Evolutionary conservation across 2,888 invertebrate genomes (phyloP).

Genomic region (Limenitis camilla): DNA sequence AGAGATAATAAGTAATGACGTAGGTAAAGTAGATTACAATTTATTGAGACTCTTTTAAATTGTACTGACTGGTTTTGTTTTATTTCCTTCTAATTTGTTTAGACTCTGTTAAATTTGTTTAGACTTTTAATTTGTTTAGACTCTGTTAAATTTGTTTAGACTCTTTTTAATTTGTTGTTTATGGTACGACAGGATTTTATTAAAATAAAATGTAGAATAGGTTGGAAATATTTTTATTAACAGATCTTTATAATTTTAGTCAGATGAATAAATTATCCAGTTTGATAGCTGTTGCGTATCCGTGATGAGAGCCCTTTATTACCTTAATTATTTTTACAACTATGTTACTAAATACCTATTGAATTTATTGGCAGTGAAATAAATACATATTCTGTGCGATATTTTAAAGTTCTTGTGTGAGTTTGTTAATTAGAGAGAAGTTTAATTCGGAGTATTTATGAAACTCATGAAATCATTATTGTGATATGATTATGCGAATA

Average conservation of each 20-base stretch:
- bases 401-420: neutral
- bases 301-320: slow-evolving; percentile 8
- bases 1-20: too few species aligned
- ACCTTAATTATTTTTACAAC: slow-evolving; percentile 17
- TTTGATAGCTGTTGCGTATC: slow-evolving; percentile 12
- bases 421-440: too few species aligned
- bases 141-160: neutral
- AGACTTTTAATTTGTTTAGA: too few species aligned
- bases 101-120: too few species aligned
- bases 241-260: slow-evolving; percentile 58
- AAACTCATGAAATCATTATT: too few species aligned
- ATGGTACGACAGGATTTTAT: neutral
- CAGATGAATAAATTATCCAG: slow-evolving; percentile 35
- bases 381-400: slow-evolving; percentile 1
- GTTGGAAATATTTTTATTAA: slow-evolving; percentile 67
- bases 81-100: too few species aligned
- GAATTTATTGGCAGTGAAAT: slow-evolving; percentile 23
- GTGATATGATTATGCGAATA: too few species aligned
- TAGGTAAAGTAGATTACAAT: too few species aligned
- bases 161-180: neutral
- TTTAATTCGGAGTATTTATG: too few species aligned
- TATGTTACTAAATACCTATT: slow-evolving; percentile 15
- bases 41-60: too few species aligned
- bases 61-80: too few species aligned
- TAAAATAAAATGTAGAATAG: slow-evolving; percentile 35